These are phyloP conservation scores for Cephalotes varians DNA, from an alignment of 2,888 invertebrate species.

Conservation along the genomic window DNA sequence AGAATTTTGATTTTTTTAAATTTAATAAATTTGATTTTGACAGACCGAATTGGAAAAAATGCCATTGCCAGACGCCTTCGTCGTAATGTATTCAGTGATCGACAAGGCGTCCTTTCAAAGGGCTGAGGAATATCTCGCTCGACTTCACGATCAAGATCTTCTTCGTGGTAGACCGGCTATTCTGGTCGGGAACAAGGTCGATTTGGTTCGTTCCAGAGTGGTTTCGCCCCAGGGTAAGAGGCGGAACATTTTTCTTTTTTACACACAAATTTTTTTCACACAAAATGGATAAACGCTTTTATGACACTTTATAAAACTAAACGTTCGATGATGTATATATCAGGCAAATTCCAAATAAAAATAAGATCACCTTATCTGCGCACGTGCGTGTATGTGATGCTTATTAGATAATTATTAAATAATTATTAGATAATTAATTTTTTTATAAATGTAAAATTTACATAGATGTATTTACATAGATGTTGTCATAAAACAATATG, in stretches of 20 bases:
- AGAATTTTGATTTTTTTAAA: background rate
- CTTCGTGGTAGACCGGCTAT: constrained; percentile 92
- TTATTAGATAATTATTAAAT: too few species aligned
- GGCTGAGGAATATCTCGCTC: constrained; percentile 92
- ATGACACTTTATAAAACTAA: constrained; percentile 23
- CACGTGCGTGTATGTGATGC: background rate
- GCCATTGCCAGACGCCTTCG: constrained; percentile 93
- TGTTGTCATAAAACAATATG: background rate
- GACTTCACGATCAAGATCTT: constrained; percentile 93
- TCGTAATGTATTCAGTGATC: constrained; percentile 96
- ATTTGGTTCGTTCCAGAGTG: constrained; percentile 95
- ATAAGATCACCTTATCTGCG: background rate
- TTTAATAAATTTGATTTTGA: constrained; percentile 58
- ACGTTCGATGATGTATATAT: constrained; percentile 17
- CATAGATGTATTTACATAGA: background rate
- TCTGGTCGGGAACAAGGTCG: constrained; percentile 97
- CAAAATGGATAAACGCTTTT: constrained; percentile 14
- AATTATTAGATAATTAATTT: background rate
- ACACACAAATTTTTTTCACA: constrained; percentile 2
- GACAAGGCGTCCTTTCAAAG: constrained; percentile 95
- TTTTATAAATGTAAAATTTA: background rate
- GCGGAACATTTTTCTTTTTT: constrained; percentile 38
- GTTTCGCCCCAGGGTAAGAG: constrained; percentile 95
- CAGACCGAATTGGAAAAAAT: constrained; percentile 92
- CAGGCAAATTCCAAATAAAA: background rate